phyloP scores from a whole-genome alignment of 2,797 vertebrate genomes.

The Molothrus ater region DNA sequence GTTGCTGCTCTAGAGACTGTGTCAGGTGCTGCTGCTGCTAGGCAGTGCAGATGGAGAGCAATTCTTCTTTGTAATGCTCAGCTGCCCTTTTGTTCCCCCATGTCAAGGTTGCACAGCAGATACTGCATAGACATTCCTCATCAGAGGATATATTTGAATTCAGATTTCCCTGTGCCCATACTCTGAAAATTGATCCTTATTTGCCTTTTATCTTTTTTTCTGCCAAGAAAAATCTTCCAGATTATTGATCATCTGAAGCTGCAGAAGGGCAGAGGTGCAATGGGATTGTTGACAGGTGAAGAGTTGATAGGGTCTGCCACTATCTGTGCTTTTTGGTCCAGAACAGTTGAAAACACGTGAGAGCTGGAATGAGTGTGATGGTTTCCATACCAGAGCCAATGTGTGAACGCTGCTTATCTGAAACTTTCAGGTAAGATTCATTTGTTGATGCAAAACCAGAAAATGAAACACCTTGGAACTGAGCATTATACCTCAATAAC shows the following conservation, averaged over 20 bases:
- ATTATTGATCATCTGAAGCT: background rate
- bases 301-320: background rate
- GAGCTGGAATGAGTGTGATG: background rate
- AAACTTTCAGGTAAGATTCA: background rate
- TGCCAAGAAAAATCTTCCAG: background rate
- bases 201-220: background rate
- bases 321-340: background rate
- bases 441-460: background rate
- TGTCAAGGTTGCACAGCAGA: background rate
- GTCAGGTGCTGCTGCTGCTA: constrained; percentile 61
- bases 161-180: background rate
- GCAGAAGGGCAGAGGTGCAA: background rate
- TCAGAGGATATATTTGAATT: background rate
- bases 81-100: background rate
- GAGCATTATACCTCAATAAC: background rate
- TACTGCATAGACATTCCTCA: background rate
- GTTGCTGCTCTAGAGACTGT: constrained; percentile 18
- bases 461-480: background rate
- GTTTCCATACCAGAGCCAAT: background rate
- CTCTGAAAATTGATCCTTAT: background rate
- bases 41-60: constrained; percentile 40
- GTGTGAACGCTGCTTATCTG: background rate
- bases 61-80: background rate
- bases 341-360: background rate
- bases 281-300: background rate